Conservation (phyloP, 35 echinoderm and acorn worm genomes). For the Acanthaster planci region DNA sequence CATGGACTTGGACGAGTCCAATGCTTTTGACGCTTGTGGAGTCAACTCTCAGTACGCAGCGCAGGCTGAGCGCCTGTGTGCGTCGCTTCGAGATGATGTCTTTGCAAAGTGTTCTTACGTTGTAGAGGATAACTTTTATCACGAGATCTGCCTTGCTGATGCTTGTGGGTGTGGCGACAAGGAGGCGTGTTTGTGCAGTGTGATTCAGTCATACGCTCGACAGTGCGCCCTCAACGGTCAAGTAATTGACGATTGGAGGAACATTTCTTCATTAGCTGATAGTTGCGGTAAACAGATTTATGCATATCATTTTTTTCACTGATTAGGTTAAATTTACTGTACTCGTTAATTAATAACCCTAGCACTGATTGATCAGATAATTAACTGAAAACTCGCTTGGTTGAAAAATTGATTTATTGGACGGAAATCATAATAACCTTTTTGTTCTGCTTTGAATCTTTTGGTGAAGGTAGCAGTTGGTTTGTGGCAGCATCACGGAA, state of each 20-base stretch:
- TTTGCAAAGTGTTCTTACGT: constrained; percentile 13
- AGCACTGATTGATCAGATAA: no score
- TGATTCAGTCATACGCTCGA: constrained; percentile 22
- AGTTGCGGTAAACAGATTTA: constrained; percentile 26
- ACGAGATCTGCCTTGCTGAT: constrained; percentile 32
- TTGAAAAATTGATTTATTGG: no score
- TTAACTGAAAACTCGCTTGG: no score
- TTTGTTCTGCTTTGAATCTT: no score
- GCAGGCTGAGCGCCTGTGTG: constrained; percentile 19
- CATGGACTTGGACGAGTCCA: neutral
- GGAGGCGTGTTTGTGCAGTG: constrained; percentile 6
- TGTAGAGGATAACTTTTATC: constrained; percentile 19
- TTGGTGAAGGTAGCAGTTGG: no score
- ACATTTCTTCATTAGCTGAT: neutral
- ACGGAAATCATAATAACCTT: no score
- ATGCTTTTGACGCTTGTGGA: constrained; percentile 16
- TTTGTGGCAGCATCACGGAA: no score
- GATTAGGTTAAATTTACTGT: neutral
- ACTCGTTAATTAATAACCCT: neutral
- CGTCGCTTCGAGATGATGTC: neutral
- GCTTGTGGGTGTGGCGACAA: constrained; percentile 35
- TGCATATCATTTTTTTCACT: neutral
- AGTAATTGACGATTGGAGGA: constrained; percentile 32
- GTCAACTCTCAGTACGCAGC: constrained; percentile 32
- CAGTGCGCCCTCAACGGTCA: constrained; percentile 39